Conservation (phyloP, 2,888 invertebrate genomes). For the Acanthoscelides obtectus region DNA sequence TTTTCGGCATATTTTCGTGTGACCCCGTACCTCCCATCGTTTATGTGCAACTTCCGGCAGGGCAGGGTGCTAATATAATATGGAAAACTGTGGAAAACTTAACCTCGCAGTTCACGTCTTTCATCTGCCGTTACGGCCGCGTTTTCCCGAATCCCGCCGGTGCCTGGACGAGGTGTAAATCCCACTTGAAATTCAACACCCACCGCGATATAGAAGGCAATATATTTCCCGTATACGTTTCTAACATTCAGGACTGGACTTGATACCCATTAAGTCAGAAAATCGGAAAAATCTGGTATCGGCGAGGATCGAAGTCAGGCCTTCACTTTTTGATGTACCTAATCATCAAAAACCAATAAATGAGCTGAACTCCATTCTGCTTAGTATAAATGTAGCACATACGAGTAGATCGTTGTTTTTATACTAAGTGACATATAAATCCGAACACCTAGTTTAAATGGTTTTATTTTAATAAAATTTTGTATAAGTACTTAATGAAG, state of each 20-base stretch:
- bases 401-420: too few species aligned
- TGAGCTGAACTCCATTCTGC: too few species aligned
- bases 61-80: background rate
- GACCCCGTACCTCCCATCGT: background rate
- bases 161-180: constrained; percentile 27
- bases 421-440: too few species aligned
- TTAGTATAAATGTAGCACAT: too few species aligned
- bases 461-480: too few species aligned
- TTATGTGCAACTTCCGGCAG: background rate
- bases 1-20: background rate
- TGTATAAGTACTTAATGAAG: too few species aligned
- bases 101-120: constrained; percentile 1
- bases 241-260: background rate
- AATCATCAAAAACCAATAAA: too few species aligned
- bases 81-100: background rate
- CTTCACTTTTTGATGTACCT: too few species aligned
- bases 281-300: too few species aligned
- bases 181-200: constrained; percentile 38
- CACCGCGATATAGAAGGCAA: constrained; percentile 36
- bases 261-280: too few species aligned
- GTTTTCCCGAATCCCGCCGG: constrained; percentile 8
- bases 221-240: constrained; percentile 21
- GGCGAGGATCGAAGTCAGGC: too few species aligned
- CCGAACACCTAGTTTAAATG: too few species aligned
- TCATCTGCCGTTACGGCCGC: constrained; percentile 1